Percentiles rank a stretch among this genome's conserved stretches.
Evolutionary conservation across 2,888 invertebrate species (phyloP).

Genomic region (Tortrix viridana): DNA sequence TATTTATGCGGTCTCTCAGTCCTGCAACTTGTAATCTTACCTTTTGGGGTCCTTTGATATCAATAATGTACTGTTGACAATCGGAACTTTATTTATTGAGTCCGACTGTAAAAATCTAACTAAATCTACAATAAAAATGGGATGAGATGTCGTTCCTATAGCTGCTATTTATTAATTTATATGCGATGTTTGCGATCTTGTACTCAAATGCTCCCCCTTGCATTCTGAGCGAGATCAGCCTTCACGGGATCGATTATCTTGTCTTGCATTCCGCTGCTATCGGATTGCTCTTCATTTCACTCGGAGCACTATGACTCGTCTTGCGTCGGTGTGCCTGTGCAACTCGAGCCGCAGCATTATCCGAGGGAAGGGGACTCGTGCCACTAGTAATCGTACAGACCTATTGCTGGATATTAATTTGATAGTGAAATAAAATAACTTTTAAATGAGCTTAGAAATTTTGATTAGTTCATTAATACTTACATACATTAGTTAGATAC

Average conservation of each 20-base stretch:
- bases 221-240: conserved; percentile 57
- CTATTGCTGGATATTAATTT: not conserved
- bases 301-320: conserved; percentile 51
- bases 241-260: conserved; percentile 66
- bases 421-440: not conserved
- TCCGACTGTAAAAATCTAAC: not conserved
- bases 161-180: not conserved
- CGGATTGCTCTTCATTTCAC: conserved; percentile 56
- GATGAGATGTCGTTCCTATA: too few species aligned
- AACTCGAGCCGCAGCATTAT: conserved; percentile 16
- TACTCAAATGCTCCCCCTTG: conserved; percentile 60
- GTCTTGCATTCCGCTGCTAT: conserved; percentile 64
- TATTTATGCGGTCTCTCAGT: conserved; percentile 68
- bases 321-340: conserved; percentile 22
- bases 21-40: conserved; percentile 39
- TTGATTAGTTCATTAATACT: too few species aligned
- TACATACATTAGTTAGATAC: too few species aligned
- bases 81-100: conserved; percentile 23
- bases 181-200: conserved; percentile 49
- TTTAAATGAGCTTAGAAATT: too few species aligned
- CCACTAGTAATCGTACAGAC: not conserved
- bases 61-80: conserved; percentile 34
- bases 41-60: conserved; percentile 30
- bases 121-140: not conserved
- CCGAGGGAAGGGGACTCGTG: not conserved